These are phyloP conservation scores for Champsocephalus esox DNA, from an alignment of 2,797 vertebrate species.

Conservation along the genomic window DNA sequence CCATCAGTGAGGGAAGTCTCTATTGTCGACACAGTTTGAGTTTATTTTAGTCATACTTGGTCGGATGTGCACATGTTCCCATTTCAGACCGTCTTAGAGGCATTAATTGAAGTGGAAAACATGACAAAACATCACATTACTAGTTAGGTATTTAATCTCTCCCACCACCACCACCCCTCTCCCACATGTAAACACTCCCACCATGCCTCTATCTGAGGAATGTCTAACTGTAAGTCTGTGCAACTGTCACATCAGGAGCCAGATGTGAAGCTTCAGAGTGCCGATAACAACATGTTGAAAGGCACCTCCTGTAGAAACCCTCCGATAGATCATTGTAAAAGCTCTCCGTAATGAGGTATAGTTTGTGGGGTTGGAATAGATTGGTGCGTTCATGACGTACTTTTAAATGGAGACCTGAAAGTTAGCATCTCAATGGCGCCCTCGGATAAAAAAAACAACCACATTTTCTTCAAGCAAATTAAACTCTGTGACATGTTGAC, in stretches of 20 bases:
- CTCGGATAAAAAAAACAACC: too few relatives aligned
- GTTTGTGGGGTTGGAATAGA: too few relatives aligned
- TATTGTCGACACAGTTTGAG: neutral
- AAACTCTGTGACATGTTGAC: too few relatives aligned
- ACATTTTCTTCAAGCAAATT: too few relatives aligned
- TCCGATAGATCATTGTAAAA: neutral
- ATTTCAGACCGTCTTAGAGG: neutral
- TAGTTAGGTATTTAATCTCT: conserved; percentile 29
- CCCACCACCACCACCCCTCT: neutral
- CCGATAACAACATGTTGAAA: conserved; percentile 38
- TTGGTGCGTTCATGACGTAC: too few relatives aligned
- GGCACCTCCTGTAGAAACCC: conserved; percentile 31
- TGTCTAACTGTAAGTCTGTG: conserved; percentile 41
- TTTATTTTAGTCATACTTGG: neutral
- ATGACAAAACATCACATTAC: conserved; percentile 18
- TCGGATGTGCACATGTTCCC: neutral
- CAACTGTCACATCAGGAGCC: conserved; percentile 54
- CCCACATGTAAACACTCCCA: conserved; percentile 43
- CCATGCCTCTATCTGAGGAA: conserved; percentile 54
- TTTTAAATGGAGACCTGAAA: too few relatives aligned
- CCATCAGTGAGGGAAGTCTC: neutral
- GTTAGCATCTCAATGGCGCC: too few relatives aligned
- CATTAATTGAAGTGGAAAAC: conserved; percentile 5
- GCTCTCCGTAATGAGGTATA: neutral
- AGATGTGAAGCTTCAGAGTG: conserved; percentile 67